phyloP scores from a whole-genome alignment of 2,113 vertebrate genomes.

The Periophthalmodon schlosseri region DNA sequence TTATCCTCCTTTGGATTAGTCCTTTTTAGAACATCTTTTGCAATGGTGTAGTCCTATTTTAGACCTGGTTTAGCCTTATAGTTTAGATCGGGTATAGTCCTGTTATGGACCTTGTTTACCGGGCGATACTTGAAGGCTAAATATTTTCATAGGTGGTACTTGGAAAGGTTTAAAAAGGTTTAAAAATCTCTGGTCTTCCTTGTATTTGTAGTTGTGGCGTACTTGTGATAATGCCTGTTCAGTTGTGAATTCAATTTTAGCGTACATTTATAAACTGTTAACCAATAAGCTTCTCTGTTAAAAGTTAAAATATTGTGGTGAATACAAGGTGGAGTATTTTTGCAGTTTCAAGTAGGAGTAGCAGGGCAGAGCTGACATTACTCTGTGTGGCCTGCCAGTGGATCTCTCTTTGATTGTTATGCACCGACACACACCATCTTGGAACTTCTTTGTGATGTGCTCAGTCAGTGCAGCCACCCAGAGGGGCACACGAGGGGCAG shows the following conservation, averaged over 20 bases:
- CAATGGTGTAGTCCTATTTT: no score
- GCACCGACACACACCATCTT: conserved; percentile 6
- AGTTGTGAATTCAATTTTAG: neutral
- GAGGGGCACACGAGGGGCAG: conserved; percentile 23
- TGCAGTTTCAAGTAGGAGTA: no score
- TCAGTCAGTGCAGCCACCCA: conserved; percentile 11
- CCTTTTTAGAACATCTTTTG: no score
- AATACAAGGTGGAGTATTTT: no score
- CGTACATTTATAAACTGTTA: neutral
- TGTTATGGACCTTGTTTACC: neutral
- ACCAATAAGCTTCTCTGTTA: no score
- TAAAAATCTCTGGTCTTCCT: no score
- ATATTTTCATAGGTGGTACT: neutral
- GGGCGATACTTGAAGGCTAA: neutral
- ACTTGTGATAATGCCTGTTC: neutral
- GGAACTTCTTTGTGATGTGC: conserved; percentile 24
- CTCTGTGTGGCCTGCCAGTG: neutral
- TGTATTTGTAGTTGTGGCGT: no score
- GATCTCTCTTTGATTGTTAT: conserved; percentile 5
- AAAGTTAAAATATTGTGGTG: no score
- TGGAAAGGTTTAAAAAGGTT: neutral
- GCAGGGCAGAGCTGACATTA: neutral
- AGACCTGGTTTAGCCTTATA: no score
- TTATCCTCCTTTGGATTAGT: no score
- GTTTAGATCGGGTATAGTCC: no score